Percentiles rank a stretch among this genome's conserved stretches.
Evolutionary conservation across 2,888 invertebrate species (phyloP).

Genomic region (Ormyrus nitidulus): DNA sequence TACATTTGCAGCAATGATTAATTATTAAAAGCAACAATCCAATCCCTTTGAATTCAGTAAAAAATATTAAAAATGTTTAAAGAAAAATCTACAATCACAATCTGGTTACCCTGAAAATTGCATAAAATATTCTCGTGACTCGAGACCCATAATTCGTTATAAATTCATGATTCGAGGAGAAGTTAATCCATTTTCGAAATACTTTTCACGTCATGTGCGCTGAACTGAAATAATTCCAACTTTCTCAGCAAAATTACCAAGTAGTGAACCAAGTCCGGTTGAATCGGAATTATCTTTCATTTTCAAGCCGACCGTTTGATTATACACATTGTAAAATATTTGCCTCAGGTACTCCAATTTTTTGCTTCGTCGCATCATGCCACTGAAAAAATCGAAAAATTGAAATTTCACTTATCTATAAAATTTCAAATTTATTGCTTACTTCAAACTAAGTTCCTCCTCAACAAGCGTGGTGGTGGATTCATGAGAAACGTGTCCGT

Average conservation of each 20-base stretch:
- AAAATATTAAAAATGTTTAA: slow-evolving; percentile 1
- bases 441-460: slow-evolving; percentile 65
- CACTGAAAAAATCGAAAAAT: slow-evolving; percentile 37
- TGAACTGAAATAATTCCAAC: slow-evolving; percentile 77
- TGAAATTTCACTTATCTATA: slow-evolving; percentile 1
- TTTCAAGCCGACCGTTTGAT: slow-evolving; percentile 77
- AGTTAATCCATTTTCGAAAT: slow-evolving; percentile 9
- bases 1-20: slow-evolving; percentile 9
- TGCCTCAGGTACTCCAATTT: slow-evolving; percentile 77
- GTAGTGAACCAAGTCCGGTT: slow-evolving; percentile 76
- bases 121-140: slow-evolving; percentile 17
- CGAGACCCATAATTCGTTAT: slow-evolving; percentile 24
- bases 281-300: slow-evolving; percentile 77
- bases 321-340: slow-evolving; percentile 79
- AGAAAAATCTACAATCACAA: not conserved
- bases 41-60: slow-evolving; percentile 2
- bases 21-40: slow-evolving; percentile 33
- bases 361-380: slow-evolving; percentile 71
- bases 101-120: not conserved
- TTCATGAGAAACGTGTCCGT: slow-evolving; percentile 73
- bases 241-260: slow-evolving; percentile 79
- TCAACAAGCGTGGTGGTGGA: slow-evolving; percentile 75
- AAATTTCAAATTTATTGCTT: not conserved
- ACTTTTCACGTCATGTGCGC: slow-evolving; percentile 68
- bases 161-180: slow-evolving; percentile 39